Evolutionary conservation across 2,888 invertebrate species (phyloP).

Genomic region (Epinotia nisella): DNA sequence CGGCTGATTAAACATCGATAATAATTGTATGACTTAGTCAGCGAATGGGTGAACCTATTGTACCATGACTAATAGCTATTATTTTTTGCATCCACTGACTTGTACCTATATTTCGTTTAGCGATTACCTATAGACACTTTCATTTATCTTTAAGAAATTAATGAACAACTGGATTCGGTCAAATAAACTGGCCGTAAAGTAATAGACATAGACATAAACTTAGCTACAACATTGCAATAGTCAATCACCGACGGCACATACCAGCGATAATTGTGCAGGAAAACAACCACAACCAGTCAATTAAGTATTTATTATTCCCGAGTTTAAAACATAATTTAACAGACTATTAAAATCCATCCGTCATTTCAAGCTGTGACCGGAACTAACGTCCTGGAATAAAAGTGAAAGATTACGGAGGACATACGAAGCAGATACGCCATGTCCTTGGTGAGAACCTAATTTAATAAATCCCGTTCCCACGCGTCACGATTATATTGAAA

Average conservation of each 20-base stretch:
- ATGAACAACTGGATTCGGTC: background rate
- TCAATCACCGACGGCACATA: background rate
- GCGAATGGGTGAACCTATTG: conserved; percentile 5
- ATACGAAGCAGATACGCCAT: background rate
- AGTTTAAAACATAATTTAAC: background rate
- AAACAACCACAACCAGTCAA: conserved; percentile 7
- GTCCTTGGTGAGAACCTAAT: conserved; percentile 25
- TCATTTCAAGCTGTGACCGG: background rate
- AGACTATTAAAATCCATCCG: background rate
- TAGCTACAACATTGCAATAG: background rate
- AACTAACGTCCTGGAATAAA: too few relatives aligned
- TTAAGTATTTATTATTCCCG: conserved; percentile 10
- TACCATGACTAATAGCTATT: background rate
- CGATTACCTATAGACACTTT: background rate
- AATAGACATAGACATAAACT: background rate
- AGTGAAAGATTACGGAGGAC: too few relatives aligned
- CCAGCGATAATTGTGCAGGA: conserved; percentile 26
- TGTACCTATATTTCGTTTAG: background rate
- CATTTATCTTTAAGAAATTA: background rate
- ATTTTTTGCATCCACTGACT: background rate
- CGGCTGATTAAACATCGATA: conserved; percentile 43
- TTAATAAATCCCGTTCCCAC: conserved; percentile 60
- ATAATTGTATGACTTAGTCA: conserved; percentile 12
- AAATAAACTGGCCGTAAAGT: background rate
- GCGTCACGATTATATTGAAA: conserved; percentile 56